Percentiles rank a stretch among this genome's conserved stretches.
phyloP scores from a whole-genome alignment of 2,888 invertebrate genomes.

The Platypus cylindrus region DNA sequence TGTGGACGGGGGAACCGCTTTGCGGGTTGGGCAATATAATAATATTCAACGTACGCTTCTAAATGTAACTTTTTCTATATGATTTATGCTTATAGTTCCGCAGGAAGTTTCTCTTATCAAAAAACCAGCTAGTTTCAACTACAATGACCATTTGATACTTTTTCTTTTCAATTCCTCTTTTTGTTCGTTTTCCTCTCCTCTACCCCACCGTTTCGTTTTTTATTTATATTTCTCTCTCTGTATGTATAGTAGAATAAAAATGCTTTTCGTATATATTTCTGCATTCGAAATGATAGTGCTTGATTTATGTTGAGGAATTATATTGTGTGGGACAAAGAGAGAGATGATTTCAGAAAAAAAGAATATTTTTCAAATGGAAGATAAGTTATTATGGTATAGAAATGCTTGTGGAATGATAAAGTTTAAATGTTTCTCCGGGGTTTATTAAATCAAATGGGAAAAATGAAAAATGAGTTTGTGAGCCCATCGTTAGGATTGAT shows the following conservation, averaged over 20 bases:
- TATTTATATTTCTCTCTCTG: too few relatives aligned
- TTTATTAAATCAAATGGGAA: too few relatives aligned
- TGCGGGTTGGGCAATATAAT: conserved; percentile 13
- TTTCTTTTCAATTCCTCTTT: conserved; percentile 23
- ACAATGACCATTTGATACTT: conserved; percentile 32
- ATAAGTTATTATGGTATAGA: conserved; percentile 6
- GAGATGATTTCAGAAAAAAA: too few relatives aligned
- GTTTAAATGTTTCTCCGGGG: background rate
- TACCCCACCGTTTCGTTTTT: too few relatives aligned
- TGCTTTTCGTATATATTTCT: conserved; percentile 27
- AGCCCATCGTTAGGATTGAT: too few relatives aligned
- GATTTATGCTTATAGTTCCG: conserved; percentile 30
- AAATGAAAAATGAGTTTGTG: too few relatives aligned
- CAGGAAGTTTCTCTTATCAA: conserved; percentile 32
- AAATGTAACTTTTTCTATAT: conserved; percentile 28
- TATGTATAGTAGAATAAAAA: too few relatives aligned
- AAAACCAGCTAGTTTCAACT: conserved; percentile 22
- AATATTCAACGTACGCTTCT: conserved; percentile 16
- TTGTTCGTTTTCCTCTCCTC: too few relatives aligned
- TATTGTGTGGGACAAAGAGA: too few relatives aligned
- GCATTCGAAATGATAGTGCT: conserved; percentile 26
- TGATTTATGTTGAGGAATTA: conserved; percentile 24
- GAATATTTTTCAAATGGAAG: conserved; percentile 6
- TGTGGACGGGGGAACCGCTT: too few relatives aligned
- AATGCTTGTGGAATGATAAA: conserved; percentile 2